These are phyloP conservation scores for Microplitis mediator DNA, from an alignment of 1,140 invertebrate genomes.

Conservation along the genomic window DNA sequence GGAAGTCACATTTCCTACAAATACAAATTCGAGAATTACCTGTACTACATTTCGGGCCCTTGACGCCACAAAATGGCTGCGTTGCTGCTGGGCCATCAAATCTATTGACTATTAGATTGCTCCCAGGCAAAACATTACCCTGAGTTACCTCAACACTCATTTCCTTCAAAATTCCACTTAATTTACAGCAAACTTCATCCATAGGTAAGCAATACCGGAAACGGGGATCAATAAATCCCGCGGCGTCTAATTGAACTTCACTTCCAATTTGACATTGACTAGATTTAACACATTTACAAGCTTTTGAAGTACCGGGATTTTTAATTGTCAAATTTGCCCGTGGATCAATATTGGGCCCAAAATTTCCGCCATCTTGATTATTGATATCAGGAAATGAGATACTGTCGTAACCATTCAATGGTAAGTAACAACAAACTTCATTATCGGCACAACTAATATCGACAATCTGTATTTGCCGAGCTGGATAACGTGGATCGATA, in stretches of 20 bases:
- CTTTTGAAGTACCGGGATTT: constrained; percentile 43
- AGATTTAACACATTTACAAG: constrained; percentile 46
- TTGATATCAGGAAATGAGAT: neutral
- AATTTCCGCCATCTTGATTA: neutral
- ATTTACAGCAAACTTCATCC: constrained; percentile 50
- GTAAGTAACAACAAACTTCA: constrained; percentile 40
- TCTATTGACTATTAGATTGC: constrained; percentile 8
- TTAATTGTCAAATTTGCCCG: constrained; percentile 27
- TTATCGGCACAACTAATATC: constrained; percentile 15
- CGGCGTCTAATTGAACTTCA: constrained; percentile 36
- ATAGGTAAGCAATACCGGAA: constrained; percentile 43
- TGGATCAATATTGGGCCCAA: constrained; percentile 6
- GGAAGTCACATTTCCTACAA: neutral
- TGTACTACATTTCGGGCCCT: constrained; percentile 1
- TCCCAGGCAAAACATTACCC: neutral
- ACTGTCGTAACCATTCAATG: constrained; percentile 19
- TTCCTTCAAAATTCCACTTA: constrained; percentile 14
- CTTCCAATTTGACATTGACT: constrained; percentile 40
- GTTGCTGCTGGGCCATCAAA: neutral
- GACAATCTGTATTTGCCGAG: constrained; percentile 21
- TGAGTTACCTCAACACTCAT: neutral
- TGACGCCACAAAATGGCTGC: constrained; percentile 26
- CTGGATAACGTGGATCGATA: constrained; percentile 38
- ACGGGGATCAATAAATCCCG: constrained; percentile 48
- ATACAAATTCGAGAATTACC: neutral